Base-by-base conservation (phyloP, 1,140 invertebrate species). In the Euura lappo region DNA sequence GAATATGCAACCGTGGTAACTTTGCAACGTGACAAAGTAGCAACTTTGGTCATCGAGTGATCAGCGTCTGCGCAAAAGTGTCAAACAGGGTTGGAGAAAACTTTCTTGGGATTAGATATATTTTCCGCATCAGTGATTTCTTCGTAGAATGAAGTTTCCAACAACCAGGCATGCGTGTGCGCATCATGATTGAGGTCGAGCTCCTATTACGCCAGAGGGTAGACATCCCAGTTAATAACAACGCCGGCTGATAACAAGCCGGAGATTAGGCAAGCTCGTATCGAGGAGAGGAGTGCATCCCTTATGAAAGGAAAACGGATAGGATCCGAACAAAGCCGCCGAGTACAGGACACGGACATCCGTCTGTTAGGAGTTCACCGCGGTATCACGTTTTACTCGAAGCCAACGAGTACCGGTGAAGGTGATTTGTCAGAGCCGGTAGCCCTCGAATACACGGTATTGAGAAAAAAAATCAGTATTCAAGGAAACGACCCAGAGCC, bases 41-140 rank as follows among this genome's bases (percentile, higher is more conserved):
- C 51, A 60, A n/a, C 51, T 60, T 60, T 60, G 51, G 51, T n/a
- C 51, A 60, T 60, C 51, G 51, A 60, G 51, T 60, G 13, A 60
- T 3, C 13, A 60, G 13, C 10, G 51, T n/a, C 51, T 11, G 13
- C 51, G 13, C 10, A 60, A 60, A n/a, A 6, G 3, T 11, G 51
- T 60, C 13, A 60, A 60, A 5, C 10, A 4, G 8, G 6, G 28
- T 28, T 3, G 51, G 6, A 60, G 51, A 60, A 28, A 60, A 60
- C 51, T 60, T 60, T 60, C 51, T 3, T 3, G 51, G 51, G 3
- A 6, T 60, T 60, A 60, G 6, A 60, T 60, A 60, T 11, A 60
- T 6, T 60, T 60, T 60, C 3, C 51, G 51, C 51, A 6, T 3
- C 6, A 60, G 51, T 60, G 4, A 60, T 60, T 60, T 60, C 51